phyloP scores from a whole-genome alignment of 2,113 vertebrate species.

The Bungarus multicinctus region DNA sequence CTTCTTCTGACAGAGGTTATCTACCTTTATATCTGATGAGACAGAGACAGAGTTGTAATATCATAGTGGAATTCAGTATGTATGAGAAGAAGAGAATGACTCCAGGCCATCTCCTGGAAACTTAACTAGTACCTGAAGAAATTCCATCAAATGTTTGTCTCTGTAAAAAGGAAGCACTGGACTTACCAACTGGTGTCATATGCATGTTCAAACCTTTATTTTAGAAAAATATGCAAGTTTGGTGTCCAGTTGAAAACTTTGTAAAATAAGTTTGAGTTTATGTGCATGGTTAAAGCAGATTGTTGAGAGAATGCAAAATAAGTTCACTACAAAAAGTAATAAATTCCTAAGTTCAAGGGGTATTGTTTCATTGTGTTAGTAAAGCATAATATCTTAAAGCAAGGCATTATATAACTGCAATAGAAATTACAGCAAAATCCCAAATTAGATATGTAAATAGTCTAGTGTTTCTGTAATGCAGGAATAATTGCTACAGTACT shows the following conservation, averaged over 20 bases:
- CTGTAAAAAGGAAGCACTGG: constrained; percentile 8
- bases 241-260: background rate
- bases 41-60: background rate
- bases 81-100: background rate
- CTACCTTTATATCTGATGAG: constrained; percentile 7
- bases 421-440: background rate
- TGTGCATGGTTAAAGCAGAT: background rate
- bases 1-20: constrained; percentile 2
- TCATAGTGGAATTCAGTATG: background rate
- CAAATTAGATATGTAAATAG: background rate
- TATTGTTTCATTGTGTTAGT: background rate
- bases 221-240: constrained; percentile 3
- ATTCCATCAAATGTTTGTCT: constrained; percentile 20
- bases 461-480: background rate
- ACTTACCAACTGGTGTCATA: background rate
- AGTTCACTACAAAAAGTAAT: background rate
- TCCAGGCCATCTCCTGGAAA: constrained; percentile 28
- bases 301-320: background rate
- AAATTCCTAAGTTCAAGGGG: background rate
- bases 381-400: background rate
- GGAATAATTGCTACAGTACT: background rate
- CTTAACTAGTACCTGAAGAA: constrained; percentile 10
- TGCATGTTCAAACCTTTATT: constrained; percentile 1
- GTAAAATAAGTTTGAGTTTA: background rate
- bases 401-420: background rate